Evolutionary conservation across 2,888 invertebrate species (phyloP).

Genomic region (Operophtera brumata): DNA sequence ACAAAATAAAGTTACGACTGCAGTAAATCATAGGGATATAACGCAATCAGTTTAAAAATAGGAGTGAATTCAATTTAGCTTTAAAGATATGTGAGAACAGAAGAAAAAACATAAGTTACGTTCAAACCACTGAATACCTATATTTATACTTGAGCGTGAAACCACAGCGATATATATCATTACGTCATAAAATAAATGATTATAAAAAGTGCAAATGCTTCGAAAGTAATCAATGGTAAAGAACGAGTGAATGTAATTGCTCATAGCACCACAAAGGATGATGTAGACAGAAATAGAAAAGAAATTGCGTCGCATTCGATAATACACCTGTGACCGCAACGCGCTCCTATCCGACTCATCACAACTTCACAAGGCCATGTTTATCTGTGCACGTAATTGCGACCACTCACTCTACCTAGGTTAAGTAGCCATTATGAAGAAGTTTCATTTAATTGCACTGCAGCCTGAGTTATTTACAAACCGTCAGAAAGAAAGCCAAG

Average conservation of each 20-base stretch:
- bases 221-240: conserved; percentile 54
- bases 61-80: conserved; percentile 23
- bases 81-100: not conserved
- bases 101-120: conserved; percentile 1
- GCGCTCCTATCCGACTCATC: conserved; percentile 36
- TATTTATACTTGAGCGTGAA: conserved; percentile 23
- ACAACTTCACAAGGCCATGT: conserved; percentile 35
- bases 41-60: conserved; percentile 26
- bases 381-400: conserved; percentile 29
- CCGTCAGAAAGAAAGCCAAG: conserved; percentile 47
- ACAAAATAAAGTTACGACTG: conserved; percentile 24
- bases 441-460: conserved; percentile 28
- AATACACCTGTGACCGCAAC: conserved; percentile 56
- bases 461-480: conserved; percentile 28
- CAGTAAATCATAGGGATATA: conserved; percentile 33
- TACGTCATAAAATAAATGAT: conserved; percentile 52
- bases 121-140: not conserved
- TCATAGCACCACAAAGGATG: conserved; percentile 56
- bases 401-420: conserved; percentile 17
- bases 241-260: conserved; percentile 60
- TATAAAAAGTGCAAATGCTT: conserved; percentile 42
- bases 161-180: conserved; percentile 43
- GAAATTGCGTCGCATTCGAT: conserved; percentile 64
- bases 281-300: conserved; percentile 63
- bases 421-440: conserved; percentile 24